phyloP scores from a whole-genome alignment of 2,113 vertebrate genomes.

The Hippocampus comes region DNA sequence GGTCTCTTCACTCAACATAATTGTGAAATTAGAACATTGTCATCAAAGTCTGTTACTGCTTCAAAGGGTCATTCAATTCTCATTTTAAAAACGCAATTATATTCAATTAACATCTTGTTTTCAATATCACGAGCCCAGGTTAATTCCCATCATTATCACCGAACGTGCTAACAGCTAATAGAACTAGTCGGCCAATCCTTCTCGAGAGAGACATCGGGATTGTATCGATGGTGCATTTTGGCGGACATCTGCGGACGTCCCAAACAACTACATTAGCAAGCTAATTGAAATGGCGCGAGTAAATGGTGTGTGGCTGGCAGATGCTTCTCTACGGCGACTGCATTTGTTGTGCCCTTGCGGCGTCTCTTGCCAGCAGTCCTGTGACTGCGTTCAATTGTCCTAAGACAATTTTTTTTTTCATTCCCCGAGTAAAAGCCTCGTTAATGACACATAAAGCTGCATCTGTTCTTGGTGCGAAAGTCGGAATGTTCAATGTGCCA shows the following conservation, averaged over 20 bases:
- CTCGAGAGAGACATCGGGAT: constrained; percentile 33
- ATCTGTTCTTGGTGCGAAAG: not conserved
- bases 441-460: not conserved
- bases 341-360: constrained; percentile 54
- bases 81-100: not conserved
- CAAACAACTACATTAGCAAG: constrained; percentile 56
- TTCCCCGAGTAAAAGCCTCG: not conserved
- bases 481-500: not conserved
- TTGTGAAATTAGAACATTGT: not conserved
- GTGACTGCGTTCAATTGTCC: not conserved
- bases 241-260: constrained; percentile 46
- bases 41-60: not conserved
- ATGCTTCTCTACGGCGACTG: constrained; percentile 66
- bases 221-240: constrained; percentile 60
- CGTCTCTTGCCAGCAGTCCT: constrained; percentile 12
- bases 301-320: constrained; percentile 69
- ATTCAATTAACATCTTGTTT: not conserved
- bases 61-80: not conserved
- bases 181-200: constrained; percentile 16
- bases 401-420: not conserved
- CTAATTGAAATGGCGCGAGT: constrained; percentile 56
- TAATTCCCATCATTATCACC: not conserved
- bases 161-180: not conserved
- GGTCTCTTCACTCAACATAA: too few relatives aligned
- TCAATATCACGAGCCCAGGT: not conserved